Evolutionary conservation across 2,113 vertebrate genomes (phyloP), one percentile per base, ranked within the genome.

Genomic region (Onychostoma macrolepis): DNA sequence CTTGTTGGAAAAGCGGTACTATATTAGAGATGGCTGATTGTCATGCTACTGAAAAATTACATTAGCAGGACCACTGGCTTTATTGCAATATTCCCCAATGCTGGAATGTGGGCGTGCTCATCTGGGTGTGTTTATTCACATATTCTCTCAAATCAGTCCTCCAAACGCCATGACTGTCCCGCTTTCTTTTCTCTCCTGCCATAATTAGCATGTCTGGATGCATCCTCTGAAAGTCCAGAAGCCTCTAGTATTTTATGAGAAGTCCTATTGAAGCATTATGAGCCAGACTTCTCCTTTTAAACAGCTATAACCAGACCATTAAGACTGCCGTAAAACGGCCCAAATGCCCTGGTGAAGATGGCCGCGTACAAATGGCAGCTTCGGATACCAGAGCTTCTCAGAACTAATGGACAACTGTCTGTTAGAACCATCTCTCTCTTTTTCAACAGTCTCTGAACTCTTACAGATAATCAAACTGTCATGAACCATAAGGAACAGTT

Each of bases 131-230:
- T 15, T 38, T 28, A 30, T 53, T 76, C 30, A 33, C 45, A 67
- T 36, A 17, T 79, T 81, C 26, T 56, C 63, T 86, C 28, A 84
- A 30, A 71, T 83, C 36, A 48, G 56, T 83, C 41, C 50, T 75
- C 36, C 63, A 80, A 43, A 30, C 74, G 17, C 26, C 67, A 67
- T 74, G 41, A 30, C 72, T 43, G 8, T 69, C 45, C 77, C 2
- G 10, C 69, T 41, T 50, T 69, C 45, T 50, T 5, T 58, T 45
- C 43, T 45, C 28, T 67, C 7, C 10, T 17, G 9, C 2, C 30
- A 79, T 89, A 93, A 91, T 93, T 90, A 90, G 85, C 90, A 90
- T 93, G 90, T 90, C 74, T 89, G 87, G 43, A 58, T 63, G 19
- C 10, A 53, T 74, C 74, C 75, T 63, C 90, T 90, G 87, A 88